Percentiles rank a stretch among this genome's conserved stretches.
These are phyloP conservation scores for Bellardia pandia DNA, from an alignment of 2,888 invertebrate genomes.

Conservation along the genomic window DNA sequence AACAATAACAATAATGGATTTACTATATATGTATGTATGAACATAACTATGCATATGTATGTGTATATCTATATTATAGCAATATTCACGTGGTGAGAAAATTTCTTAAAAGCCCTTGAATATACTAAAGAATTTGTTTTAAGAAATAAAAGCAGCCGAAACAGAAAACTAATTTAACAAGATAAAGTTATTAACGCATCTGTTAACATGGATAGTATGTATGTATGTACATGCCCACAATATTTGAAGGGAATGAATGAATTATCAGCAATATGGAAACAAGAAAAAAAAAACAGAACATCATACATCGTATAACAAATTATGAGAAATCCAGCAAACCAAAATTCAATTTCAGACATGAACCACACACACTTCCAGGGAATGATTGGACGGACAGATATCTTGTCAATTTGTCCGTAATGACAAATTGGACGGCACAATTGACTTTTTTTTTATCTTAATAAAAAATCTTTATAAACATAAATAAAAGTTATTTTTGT, in stretches of 20 bases:
- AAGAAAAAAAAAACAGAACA: conserved; percentile 26
- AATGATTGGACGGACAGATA: conserved; percentile 74
- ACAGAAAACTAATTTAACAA: conserved; percentile 58
- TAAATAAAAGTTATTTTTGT: conserved; percentile 46
- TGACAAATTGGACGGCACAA: conserved; percentile 83
- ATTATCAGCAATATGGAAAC: neutral
- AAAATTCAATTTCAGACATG: conserved; percentile 7
- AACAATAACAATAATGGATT: neutral
- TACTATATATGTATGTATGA: neutral
- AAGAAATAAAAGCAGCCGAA: conserved; percentile 3
- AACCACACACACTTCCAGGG: conserved; percentile 20
- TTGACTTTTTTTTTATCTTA: conserved; percentile 72
- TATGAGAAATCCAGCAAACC: conserved; percentile 47
- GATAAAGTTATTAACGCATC: conserved; percentile 69
- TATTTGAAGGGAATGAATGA: neutral
- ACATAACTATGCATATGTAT: too few species aligned
- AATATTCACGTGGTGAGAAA: conserved; percentile 58
- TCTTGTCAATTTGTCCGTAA: conserved; percentile 82
- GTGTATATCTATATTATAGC: too few species aligned
- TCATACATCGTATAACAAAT: conserved; percentile 55
- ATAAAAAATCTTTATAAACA: too few species aligned
- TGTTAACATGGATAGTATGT: conserved; percentile 50
- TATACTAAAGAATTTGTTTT: conserved; percentile 63
- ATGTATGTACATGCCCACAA: neutral
- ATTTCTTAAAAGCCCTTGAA: conserved; percentile 67